Conservation (phyloP, 2,888 invertebrate species). For the Labia minor region DNA sequence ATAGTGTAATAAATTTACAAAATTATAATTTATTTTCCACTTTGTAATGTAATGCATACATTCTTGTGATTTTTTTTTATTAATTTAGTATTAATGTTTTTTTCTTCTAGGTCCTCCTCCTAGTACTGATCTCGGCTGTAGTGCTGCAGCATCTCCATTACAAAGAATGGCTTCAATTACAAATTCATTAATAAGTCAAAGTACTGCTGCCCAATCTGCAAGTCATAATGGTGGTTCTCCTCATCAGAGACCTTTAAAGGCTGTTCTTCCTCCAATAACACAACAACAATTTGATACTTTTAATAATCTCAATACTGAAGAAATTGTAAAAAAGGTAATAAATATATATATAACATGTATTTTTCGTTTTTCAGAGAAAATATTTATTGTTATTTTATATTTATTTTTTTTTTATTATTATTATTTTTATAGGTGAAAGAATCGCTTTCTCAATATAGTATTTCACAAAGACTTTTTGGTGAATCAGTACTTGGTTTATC, state of each 20-base stretch:
- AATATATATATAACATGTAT: too few relatives aligned
- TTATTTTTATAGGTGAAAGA: constrained; percentile 60
- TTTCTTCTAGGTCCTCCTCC: constrained; percentile 44
- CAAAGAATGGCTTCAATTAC: constrained; percentile 98
- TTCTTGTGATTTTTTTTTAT: too few relatives aligned
- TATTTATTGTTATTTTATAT: background rate
- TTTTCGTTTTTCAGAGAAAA: constrained; percentile 18
- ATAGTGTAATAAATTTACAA: too few relatives aligned
- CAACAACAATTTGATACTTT: constrained; percentile 98
- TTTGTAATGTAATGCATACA: too few relatives aligned
- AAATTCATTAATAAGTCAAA: constrained; percentile 87
- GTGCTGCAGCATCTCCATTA: constrained; percentile 79
- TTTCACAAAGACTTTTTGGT: constrained; percentile 95
- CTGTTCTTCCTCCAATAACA: constrained; percentile 93
- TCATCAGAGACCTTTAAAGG: constrained; percentile 82
- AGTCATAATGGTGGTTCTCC: constrained; percentile 37
- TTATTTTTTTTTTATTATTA: constrained; percentile 17
- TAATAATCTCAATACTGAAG: constrained; percentile 95
- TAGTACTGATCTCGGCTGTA: constrained; percentile 62
- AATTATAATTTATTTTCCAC: too few relatives aligned
- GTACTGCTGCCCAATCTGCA: constrained; percentile 68
- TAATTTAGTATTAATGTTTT: too few relatives aligned
- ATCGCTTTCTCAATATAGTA: constrained; percentile 87
- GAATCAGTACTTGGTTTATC: constrained; percentile 94
- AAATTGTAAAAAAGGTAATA: constrained; percentile 77